A percentile compares a stretch with the other conserved stretches of the same genome.
Conservation (phyloP, 2,888 invertebrate genomes). For the Agriotes lineatus region DNA sequence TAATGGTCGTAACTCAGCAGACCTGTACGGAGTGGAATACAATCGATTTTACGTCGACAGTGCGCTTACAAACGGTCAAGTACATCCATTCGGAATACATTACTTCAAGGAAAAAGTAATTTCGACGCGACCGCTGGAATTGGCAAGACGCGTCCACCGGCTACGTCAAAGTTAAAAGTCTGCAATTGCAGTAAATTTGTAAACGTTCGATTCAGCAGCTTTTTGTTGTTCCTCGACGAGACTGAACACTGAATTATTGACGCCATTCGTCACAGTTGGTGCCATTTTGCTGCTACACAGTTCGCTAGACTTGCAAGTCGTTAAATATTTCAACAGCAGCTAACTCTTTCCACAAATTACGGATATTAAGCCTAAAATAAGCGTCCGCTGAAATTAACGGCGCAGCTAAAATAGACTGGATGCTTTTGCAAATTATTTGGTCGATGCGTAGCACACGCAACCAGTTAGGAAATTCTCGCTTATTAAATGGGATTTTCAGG, state of each 20-base stretch:
- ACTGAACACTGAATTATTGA: slow-evolving; percentile 33
- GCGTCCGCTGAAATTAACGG: background rate
- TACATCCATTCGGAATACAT: background rate
- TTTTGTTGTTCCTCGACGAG: slow-evolving; percentile 18
- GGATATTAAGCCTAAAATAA: slow-evolving; percentile 23
- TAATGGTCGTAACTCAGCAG: slow-evolving; percentile 18
- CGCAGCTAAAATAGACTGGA: background rate
- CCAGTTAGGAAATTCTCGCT: too few species aligned
- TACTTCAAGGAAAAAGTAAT: slow-evolving; percentile 7
- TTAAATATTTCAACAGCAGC: slow-evolving; percentile 36
- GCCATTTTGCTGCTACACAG: slow-evolving; percentile 36
- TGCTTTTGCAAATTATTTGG: too few species aligned
- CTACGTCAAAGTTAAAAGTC: background rate
- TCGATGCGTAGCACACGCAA: too few species aligned
- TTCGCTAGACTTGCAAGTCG: slow-evolving; percentile 33
- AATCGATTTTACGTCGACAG: slow-evolving; percentile 27
- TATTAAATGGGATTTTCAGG: too few species aligned
- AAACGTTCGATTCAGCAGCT: slow-evolving; percentile 12
- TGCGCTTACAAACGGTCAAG: slow-evolving; percentile 9
- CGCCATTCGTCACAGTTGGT: slow-evolving; percentile 42
- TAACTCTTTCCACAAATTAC: slow-evolving; percentile 24
- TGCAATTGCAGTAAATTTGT: background rate
- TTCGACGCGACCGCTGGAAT: background rate
- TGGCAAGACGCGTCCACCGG: background rate
- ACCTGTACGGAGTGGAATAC: slow-evolving; percentile 10